These are phyloP conservation scores for Nephrotoma flavescens DNA, from an alignment of 2,888 invertebrate species.

Conservation along the genomic window DNA sequence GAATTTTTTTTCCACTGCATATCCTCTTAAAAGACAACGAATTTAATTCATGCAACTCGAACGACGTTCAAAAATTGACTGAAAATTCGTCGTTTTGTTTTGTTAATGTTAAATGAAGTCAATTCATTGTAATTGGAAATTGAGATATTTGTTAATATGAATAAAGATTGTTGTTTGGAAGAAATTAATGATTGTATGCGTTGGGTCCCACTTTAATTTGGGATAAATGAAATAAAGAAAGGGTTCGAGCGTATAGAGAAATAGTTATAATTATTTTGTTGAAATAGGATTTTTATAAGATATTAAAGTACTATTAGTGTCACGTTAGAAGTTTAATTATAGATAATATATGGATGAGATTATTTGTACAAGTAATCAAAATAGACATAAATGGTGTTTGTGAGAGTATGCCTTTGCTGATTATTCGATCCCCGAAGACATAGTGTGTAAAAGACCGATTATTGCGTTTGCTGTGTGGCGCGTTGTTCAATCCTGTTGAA, in stretches of 20 bases:
- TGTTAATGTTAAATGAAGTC: slow-evolving; percentile 4
- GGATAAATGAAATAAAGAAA: not conserved
- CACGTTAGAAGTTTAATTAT: not conserved
- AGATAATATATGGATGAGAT: not conserved
- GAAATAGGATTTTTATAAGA: not conserved
- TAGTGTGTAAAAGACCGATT: no score
- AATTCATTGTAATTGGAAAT: not conserved
- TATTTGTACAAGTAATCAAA: no score
- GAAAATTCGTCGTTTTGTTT: not conserved
- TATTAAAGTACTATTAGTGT: not conserved
- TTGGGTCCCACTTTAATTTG: not conserved
- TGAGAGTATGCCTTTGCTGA: no score
- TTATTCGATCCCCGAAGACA: no score
- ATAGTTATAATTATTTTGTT: not conserved
- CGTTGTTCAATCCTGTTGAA: no score
- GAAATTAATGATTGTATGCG: not conserved
- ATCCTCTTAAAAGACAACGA: not conserved
- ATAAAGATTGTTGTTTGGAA: not conserved
- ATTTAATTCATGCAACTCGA: not conserved
- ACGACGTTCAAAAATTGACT: not conserved
- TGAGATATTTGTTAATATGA: not conserved
- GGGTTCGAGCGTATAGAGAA: not conserved
- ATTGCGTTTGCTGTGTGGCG: no score
- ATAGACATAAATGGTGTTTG: no score
- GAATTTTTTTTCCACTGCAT: not conserved